These are phyloP conservation scores for Drosophila kuntzei DNA, from an alignment of 2,888 invertebrate genomes.

Conservation along the genomic window DNA sequence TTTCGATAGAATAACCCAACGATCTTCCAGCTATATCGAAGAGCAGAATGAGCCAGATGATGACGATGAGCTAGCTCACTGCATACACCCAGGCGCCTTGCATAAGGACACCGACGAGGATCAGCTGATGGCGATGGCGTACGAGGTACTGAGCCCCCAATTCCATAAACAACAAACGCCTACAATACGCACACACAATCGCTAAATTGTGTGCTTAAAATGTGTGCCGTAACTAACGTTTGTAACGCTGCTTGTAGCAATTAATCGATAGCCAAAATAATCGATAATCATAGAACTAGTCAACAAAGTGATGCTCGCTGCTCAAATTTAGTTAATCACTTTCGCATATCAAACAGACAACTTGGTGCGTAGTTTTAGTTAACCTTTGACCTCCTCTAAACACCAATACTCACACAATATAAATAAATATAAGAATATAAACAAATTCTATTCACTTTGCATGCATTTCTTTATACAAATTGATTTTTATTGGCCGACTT, in stretches of 20 bases:
- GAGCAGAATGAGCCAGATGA: conserved; percentile 90
- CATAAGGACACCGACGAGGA: conserved; percentile 88
- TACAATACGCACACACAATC: conserved; percentile 23
- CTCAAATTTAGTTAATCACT: conserved; percentile 65
- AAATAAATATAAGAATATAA: not conserved
- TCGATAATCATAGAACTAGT: conserved; percentile 44
- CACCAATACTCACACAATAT: conserved; percentile 10
- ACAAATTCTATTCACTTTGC: conserved; percentile 25
- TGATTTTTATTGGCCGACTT: conserved; percentile 50
- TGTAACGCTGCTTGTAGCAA: conserved; percentile 69
- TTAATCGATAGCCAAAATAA: conserved; percentile 29
- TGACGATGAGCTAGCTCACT: conserved; percentile 87
- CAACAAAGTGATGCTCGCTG: conserved; percentile 50
- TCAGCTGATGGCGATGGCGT: conserved; percentile 89
- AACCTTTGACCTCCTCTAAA: conserved; percentile 9
- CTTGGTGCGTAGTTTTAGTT: conserved; percentile 72
- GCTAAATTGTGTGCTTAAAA: conserved; percentile 34
- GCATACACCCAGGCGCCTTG: conserved; percentile 89
- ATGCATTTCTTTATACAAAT: conserved; percentile 28
- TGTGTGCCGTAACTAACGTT: conserved; percentile 58
- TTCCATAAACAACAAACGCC: conserved; percentile 29
- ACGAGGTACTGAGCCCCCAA: conserved; percentile 86
- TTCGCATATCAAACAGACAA: conserved; percentile 40
- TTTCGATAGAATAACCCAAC: conserved; percentile 36
- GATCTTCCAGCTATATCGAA: conserved; percentile 88